Percentiles rank a stretch among this genome's conserved stretches.
These are phyloP conservation scores for Amblyjoppa fuscipennis DNA, from an alignment of 2,888 invertebrate genomes.

Conservation along the genomic window DNA sequence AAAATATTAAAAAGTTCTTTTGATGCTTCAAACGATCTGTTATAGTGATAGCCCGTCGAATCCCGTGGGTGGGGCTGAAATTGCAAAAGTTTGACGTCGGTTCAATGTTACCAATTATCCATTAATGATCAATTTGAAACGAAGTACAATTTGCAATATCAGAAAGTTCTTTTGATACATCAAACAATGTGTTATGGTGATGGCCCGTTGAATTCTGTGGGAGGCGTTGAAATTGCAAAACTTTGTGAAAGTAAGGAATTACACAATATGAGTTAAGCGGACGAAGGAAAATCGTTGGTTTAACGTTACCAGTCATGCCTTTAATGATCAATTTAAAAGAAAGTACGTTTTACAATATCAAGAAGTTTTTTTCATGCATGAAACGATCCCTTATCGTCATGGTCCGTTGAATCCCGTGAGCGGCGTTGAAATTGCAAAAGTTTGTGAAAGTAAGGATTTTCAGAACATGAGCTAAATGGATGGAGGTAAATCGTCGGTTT, in stretches of 20 bases:
- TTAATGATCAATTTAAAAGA: no score
- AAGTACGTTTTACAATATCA: no score
- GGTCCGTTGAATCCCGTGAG: not conserved
- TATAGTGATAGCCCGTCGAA: not conserved
- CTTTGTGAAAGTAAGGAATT: not conserved
- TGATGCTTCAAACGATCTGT: not conserved
- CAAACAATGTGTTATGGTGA: not conserved
- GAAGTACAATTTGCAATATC: no score
- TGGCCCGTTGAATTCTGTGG: not conserved
- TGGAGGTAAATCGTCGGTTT: slow-evolving; percentile 34
- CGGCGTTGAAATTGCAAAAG: not conserved
- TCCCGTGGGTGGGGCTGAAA: not conserved
- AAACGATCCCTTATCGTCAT: not conserved
- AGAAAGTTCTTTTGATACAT: no score
- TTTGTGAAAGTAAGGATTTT: not conserved
- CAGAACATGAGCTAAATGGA: not conserved
- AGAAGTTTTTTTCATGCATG: no score
- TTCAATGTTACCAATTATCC: slow-evolving; percentile 44
- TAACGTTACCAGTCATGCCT: slow-evolving; percentile 38
- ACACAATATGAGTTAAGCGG: not conserved
- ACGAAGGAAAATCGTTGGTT: slow-evolving; percentile 25
- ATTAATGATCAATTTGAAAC: not conserved
- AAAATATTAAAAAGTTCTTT: no score
- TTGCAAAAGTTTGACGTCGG: not conserved
- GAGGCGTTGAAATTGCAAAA: not conserved